phyloP scores from a whole-genome alignment of 2,888 invertebrate species.

The Nomada fucata region DNA sequence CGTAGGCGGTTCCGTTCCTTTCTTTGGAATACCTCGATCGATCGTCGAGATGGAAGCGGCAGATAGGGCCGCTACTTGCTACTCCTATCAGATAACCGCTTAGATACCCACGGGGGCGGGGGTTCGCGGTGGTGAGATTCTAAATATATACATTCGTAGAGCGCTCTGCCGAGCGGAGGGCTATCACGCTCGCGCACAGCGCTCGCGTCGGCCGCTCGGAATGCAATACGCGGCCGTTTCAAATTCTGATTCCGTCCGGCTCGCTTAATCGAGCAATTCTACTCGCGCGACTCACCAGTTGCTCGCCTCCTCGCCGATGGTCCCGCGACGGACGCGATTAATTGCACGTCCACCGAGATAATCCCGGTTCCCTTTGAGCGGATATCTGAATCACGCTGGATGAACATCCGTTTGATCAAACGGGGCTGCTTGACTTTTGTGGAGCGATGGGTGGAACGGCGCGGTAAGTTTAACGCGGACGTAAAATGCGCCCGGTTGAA shows the following conservation, averaged over 20 bases:
- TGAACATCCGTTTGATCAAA: slow-evolving; percentile 18
- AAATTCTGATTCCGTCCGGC: slow-evolving; percentile 38
- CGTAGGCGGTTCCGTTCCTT: slow-evolving; percentile 51
- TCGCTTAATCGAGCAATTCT: slow-evolving; percentile 54
- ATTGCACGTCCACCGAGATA: slow-evolving; percentile 49
- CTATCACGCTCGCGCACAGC: slow-evolving; percentile 33
- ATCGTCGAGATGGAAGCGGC: slow-evolving; percentile 75
- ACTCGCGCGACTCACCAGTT: slow-evolving; percentile 45
- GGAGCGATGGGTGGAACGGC: not conserved
- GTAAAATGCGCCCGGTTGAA: no score
- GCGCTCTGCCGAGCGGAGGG: slow-evolving; percentile 62
- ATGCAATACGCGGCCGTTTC: slow-evolving; percentile 69
- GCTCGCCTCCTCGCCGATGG: slow-evolving; percentile 31
- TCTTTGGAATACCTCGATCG: slow-evolving; percentile 75
- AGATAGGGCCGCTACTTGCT: slow-evolving; percentile 73
- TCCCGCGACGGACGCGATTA: slow-evolving; percentile 37
- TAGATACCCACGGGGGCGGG: slow-evolving; percentile 71
- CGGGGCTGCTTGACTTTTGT: not conserved
- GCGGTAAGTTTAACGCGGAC: not conserved
- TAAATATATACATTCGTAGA: slow-evolving; percentile 72
- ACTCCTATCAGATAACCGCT: slow-evolving; percentile 77
- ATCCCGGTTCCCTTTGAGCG: slow-evolving; percentile 36
- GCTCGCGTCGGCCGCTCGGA: slow-evolving; percentile 55
- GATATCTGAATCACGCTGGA: slow-evolving; percentile 40
- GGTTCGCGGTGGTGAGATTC: slow-evolving; percentile 70